Percentiles rank a stretch among this genome's conserved stretches.
Evolutionary conservation across 2,113 vertebrate species (phyloP).

Genomic region (Lampris megalopsis): DNA sequence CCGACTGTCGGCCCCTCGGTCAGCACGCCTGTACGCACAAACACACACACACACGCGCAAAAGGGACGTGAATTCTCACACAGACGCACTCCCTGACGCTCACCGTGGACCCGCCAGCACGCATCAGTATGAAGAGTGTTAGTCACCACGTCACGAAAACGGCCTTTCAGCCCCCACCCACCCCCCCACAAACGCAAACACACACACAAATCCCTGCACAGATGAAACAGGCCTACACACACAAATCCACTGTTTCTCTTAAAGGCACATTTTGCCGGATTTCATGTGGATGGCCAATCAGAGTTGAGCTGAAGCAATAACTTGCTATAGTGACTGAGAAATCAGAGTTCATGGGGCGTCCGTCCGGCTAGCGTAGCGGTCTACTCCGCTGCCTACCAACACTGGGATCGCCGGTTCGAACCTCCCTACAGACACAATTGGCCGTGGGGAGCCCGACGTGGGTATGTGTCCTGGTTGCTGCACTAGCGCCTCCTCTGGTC

Average conservation of each 20-base stretch:
- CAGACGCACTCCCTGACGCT: constrained; percentile 17
- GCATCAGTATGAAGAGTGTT: constrained; percentile 43
- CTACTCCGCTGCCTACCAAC: no score
- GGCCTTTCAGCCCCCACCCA: constrained; percentile 14
- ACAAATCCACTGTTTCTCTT: constrained; percentile 8
- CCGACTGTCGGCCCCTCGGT: constrained; percentile 68
- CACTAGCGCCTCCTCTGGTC: no score
- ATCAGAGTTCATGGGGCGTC: no score
- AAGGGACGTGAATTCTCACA: constrained; percentile 27
- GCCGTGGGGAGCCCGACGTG: no score
- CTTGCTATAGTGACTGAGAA: no score
- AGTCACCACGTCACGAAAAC: constrained; percentile 26
- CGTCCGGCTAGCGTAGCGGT: no score
- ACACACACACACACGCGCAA: background rate
- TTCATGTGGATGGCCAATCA: no score
- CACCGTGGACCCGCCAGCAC: constrained; percentile 45
- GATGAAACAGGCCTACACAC: constrained; percentile 1
- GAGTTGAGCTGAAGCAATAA: no score
- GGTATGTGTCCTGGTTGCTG: no score
- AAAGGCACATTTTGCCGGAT: background rate
- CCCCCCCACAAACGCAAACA: constrained; percentile 25
- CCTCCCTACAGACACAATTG: no score
- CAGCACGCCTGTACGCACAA: constrained; percentile 20
- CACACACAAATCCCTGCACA: constrained; percentile 3
- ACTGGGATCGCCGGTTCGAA: no score